Evolutionary conservation across 2,888 invertebrate species (phyloP).

Genomic region (Plutella xylostella): DNA sequence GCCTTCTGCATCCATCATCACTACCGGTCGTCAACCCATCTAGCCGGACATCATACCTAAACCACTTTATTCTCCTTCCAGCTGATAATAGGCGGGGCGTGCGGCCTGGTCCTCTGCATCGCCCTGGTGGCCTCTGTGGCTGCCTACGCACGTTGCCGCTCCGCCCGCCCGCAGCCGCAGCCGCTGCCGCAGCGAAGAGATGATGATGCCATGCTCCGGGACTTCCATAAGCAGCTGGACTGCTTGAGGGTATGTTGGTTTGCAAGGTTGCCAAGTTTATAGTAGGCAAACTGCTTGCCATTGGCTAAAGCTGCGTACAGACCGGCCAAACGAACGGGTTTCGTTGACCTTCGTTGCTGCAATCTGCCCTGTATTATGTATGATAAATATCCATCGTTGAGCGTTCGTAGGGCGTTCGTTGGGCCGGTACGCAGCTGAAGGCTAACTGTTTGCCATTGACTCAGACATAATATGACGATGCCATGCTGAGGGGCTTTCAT

Average conservation of each 20-base stretch:
- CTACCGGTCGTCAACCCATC: no score
- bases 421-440: no score
- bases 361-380: no score
- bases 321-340: no score
- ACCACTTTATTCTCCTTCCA: constrained; percentile 18
- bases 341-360: no score
- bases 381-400: no score
- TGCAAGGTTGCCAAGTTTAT: not conserved
- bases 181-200: constrained; percentile 51
- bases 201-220: constrained; percentile 53
- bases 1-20: no score
- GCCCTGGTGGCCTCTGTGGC: constrained; percentile 44
- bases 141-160: constrained; percentile 46
- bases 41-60: not conserved
- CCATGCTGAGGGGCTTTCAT: constrained; percentile 56
- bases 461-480: no score
- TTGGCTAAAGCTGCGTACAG: no score
- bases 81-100: constrained; percentile 53
- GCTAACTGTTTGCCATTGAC: no score
- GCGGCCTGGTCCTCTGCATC: constrained; percentile 50
- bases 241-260: constrained; percentile 47
- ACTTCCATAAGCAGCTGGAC: constrained; percentile 63
- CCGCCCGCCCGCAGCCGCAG: constrained; percentile 45
- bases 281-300: not conserved
- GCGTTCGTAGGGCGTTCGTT: no score